These are phyloP conservation scores for Pollenia angustigena DNA, from an alignment of 2,888 invertebrate genomes.

Conservation along the genomic window DNA sequence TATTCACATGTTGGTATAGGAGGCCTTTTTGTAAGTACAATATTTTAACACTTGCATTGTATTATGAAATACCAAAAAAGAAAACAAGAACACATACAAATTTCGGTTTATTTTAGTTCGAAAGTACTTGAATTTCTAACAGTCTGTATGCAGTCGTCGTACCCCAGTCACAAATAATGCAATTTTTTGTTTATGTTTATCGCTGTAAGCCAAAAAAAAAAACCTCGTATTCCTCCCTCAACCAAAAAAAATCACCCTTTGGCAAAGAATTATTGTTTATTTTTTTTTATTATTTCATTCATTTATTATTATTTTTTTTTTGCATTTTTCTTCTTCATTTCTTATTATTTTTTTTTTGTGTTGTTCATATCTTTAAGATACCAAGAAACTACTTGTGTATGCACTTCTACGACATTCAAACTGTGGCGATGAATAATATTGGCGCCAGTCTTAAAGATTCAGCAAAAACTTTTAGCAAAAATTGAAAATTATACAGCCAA, in stretches of 20 bases:
- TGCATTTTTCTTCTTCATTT: conserved; percentile 9
- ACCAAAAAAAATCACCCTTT: conserved; percentile 50
- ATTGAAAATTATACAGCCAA: conserved; percentile 45
- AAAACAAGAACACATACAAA: not conserved
- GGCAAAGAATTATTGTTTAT: conserved; percentile 55
- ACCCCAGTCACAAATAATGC: conserved; percentile 20
- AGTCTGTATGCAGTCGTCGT: conserved; percentile 37
- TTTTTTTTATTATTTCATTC: conserved; percentile 10
- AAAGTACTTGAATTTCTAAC: conserved; percentile 32
- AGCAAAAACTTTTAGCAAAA: conserved; percentile 47
- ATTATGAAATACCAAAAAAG: conserved; percentile 14
- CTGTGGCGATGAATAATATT: conserved; percentile 65
- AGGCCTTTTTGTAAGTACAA: not conserved
- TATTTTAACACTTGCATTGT: conserved; percentile 49
- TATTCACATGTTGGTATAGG: conserved; percentile 12
- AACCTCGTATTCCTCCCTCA: not conserved
- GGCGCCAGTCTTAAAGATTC: conserved; percentile 70
- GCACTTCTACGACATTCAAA: conserved; percentile 53
- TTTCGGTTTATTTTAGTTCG: not conserved
- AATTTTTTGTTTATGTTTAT: conserved; percentile 22
- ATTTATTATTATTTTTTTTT: conserved; percentile 23
- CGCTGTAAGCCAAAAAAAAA: conserved; percentile 23
- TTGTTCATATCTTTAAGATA: conserved; percentile 56
- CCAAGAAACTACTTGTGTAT: conserved; percentile 45
- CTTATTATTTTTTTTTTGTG: conserved; percentile 3